Evolutionary conservation across 2,888 invertebrate species (phyloP).

Genomic region (Myathropa florea): DNA sequence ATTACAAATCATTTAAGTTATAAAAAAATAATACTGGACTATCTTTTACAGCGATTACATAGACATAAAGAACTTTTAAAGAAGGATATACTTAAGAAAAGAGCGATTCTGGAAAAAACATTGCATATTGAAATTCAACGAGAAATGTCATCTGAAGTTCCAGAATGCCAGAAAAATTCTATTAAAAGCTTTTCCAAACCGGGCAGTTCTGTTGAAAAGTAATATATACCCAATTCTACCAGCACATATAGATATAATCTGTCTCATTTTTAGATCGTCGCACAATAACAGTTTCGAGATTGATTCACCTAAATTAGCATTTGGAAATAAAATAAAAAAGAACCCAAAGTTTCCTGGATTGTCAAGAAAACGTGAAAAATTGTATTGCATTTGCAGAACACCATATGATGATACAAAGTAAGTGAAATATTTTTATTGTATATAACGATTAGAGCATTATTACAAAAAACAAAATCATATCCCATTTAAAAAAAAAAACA

Average conservation of each 20-base stretch:
- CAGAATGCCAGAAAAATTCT: slow-evolving; percentile 20
- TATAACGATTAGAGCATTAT: too few relatives aligned
- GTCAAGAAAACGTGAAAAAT: slow-evolving; percentile 86
- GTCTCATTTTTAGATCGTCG: slow-evolving; percentile 16
- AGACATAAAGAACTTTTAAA: slow-evolving; percentile 95
- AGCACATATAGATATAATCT: neutral
- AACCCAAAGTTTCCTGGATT: slow-evolving; percentile 53
- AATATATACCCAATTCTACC: neutral
- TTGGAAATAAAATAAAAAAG: slow-evolving; percentile 48
- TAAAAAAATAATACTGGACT: too few relatives aligned
- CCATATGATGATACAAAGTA: slow-evolving; percentile 97
- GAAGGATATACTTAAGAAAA: slow-evolving; percentile 95
- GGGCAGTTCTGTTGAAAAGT: slow-evolving; percentile 31
- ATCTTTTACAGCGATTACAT: slow-evolving; percentile 87
- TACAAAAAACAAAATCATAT: too few relatives aligned
- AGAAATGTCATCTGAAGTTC: slow-evolving; percentile 86
- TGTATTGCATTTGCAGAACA: slow-evolving; percentile 95
- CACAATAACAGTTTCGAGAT: slow-evolving; percentile 26
- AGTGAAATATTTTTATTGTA: slow-evolving; percentile 74
- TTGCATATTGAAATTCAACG: slow-evolving; percentile 94
- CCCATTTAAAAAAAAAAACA: too few relatives aligned
- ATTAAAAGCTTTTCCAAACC: slow-evolving; percentile 13
- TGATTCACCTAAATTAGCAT: neutral
- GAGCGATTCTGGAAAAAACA: slow-evolving; percentile 93
- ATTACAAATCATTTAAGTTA: too few relatives aligned